phyloP scores from a whole-genome alignment of 2,888 invertebrate species.

The Dicyrtomina minuta region DNA sequence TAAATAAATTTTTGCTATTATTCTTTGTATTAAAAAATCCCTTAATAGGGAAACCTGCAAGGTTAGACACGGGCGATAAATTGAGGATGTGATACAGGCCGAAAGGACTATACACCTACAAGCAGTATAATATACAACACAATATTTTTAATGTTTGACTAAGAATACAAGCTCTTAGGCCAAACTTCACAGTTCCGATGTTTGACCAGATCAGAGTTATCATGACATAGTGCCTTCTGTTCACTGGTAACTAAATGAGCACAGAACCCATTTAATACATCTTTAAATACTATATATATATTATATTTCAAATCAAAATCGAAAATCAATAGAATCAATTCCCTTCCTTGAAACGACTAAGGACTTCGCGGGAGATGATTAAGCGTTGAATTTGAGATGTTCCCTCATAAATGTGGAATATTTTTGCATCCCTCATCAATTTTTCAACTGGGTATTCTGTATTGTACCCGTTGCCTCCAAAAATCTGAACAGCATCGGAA shows the following conservation, averaged over 20 bases:
- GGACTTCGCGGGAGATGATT: slow-evolving; percentile 32
- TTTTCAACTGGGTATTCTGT: slow-evolving; percentile 97
- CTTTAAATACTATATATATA: not conserved
- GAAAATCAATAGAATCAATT: slow-evolving; percentile 3
- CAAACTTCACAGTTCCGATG: too few species aligned
- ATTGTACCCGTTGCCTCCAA: slow-evolving; percentile 95
- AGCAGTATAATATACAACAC: too few species aligned
- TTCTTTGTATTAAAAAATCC: too few species aligned
- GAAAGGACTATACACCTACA: too few species aligned
- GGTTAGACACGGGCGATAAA: too few species aligned
- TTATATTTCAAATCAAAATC: not conserved
- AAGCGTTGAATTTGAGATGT: slow-evolving; percentile 86
- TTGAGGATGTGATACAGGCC: too few species aligned
- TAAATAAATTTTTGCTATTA: too few species aligned
- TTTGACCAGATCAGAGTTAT: not conserved
- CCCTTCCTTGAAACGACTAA: slow-evolving; percentile 15
- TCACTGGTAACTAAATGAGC: not conserved
- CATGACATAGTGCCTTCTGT: not conserved
- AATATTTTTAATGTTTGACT: too few species aligned
- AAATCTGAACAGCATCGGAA: slow-evolving; percentile 86
- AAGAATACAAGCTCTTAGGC: too few species aligned
- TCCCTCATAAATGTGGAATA: slow-evolving; percentile 97
- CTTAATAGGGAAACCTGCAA: too few species aligned
- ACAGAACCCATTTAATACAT: too few species aligned
- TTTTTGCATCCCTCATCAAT: slow-evolving; percentile 98